Base-by-base conservation (phyloP, 2,888 invertebrate genomes). In the Parthenolecanium corni region DNA sequence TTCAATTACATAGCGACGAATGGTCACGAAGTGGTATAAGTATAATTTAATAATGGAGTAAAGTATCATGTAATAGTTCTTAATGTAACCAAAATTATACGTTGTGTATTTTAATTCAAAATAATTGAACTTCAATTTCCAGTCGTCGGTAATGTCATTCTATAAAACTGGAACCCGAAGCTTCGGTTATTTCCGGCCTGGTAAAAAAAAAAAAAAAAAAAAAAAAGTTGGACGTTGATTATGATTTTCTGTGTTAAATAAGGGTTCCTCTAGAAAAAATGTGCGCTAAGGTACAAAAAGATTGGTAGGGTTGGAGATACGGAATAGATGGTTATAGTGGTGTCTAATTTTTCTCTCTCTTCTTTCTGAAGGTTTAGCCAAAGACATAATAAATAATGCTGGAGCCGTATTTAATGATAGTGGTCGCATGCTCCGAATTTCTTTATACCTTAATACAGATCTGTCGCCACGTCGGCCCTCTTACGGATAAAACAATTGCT, bases 41-140 rank as follows among this genome's bases (percentile, higher is more conserved):
- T 58, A 58, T 58, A 58, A 58, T 58, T 58, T 58, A 58, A 58
- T 58, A 58, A 58, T 49, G 58, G 58, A 58, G 47, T 49, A 49
- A 58, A 58, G 58, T 58, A 49, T 47, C 58, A 49, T 58, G 58
- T 58, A 58, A 58, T 58, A 58, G 58, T 58, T 58, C 58, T 58
- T 58, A 58, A 58, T 58, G 58, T 58, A 58, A 58, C 58, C 49
- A 47, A 58, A 58, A 58, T 58, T 58, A 58, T 20, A 58, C 38
- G 58, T 58, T 58, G 21, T 16, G 58, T 49, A 49, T 58, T 58
- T 58, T 58, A 58, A 58, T 58, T 58, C 49, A 49, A 58, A 58
- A 58, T 58, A 58, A 58, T 58, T 58, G 58, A 58, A 58, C 58
- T 58, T 58, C 58, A 58, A 58, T 58, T 46, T 58, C 46, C 58